A percentile compares a stretch with the other conserved stretches of the same genome.
phyloP scores from a whole-genome alignment of 2,113 vertebrate genomes.

The Nibea coibor region DNA sequence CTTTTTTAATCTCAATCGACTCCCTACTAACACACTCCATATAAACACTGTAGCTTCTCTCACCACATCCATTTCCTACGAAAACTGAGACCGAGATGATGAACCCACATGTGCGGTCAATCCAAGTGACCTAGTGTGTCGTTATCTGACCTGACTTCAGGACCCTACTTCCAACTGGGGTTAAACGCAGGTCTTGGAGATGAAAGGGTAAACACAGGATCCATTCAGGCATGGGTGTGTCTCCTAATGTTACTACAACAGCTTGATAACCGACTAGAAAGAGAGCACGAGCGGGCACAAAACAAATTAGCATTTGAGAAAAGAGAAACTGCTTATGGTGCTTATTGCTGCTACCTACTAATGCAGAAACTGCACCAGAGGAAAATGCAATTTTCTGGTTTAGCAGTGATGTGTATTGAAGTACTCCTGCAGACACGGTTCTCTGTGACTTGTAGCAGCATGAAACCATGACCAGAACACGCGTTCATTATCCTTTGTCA shows the following conservation, averaged over 20 bases:
- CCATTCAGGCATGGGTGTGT: not conserved
- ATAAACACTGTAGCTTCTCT: not conserved
- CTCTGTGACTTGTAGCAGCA: constrained; percentile 37
- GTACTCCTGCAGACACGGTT: constrained; percentile 14
- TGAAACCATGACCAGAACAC: constrained; percentile 22
- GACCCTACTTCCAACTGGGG: not conserved
- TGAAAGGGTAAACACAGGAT: constrained; percentile 11
- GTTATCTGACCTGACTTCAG: constrained; percentile 16
- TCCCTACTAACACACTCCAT: not conserved
- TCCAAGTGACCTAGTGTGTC: not conserved
- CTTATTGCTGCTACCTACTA: constrained; percentile 1
- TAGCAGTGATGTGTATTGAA: constrained; percentile 25
- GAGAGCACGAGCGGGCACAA: not conserved
- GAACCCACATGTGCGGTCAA: constrained; percentile 3
- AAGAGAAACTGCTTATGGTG: constrained; percentile 2
- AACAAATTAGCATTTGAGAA: not conserved
- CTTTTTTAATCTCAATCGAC: not conserved
- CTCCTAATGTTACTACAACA: not conserved
- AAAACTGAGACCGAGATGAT: not conserved
- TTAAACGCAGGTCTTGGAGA: not conserved
- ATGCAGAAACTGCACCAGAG: constrained; percentile 20
- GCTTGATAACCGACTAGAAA: not conserved
- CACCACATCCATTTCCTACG: too few species aligned
- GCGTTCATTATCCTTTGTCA: not conserved
- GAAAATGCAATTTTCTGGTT: constrained; percentile 24